phyloP scores from a whole-genome alignment of 2,888 invertebrate species.

The Arge pagana region DNA sequence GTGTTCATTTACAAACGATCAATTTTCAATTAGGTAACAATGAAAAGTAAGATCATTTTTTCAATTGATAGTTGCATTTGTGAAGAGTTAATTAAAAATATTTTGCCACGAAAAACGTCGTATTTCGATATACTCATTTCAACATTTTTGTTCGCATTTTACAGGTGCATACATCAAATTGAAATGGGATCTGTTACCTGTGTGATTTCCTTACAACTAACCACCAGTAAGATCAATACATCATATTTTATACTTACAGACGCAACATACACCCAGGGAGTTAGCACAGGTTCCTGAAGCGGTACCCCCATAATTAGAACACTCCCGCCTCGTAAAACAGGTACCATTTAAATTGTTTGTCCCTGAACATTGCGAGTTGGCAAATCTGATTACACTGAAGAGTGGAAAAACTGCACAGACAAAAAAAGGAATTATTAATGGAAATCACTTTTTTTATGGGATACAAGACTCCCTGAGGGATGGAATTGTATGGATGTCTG shows the following conservation, averaged over 20 bases:
- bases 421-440: constrained; percentile 17
- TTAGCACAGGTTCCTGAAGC: constrained; percentile 76
- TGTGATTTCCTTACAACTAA: too few relatives aligned
- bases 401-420: constrained; percentile 66
- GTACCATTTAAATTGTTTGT: constrained; percentile 73
- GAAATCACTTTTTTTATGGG: not conserved
- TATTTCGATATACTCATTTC: too few relatives aligned
- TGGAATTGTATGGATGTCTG: constrained; percentile 13
- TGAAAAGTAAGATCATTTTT: too few relatives aligned
- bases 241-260: constrained; percentile 65
- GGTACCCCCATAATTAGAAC: constrained; percentile 71
- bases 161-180: too few relatives aligned
- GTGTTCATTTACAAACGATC: too few relatives aligned
- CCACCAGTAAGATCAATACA: not conserved
- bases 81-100: too few relatives aligned
- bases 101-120: too few relatives aligned
- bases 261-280: constrained; percentile 79
- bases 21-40: too few relatives aligned
- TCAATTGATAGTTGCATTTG: too few relatives aligned
- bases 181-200: too few relatives aligned
- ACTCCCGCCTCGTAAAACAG: constrained; percentile 78
- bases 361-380: constrained; percentile 71
- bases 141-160: too few relatives aligned
- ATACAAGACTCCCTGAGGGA: constrained; percentile 36
- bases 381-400: constrained; percentile 77